These are phyloP conservation scores for Todiramphus chloris DNA, from an alignment of 2,113 vertebrate species.

Conservation along the genomic window DNA sequence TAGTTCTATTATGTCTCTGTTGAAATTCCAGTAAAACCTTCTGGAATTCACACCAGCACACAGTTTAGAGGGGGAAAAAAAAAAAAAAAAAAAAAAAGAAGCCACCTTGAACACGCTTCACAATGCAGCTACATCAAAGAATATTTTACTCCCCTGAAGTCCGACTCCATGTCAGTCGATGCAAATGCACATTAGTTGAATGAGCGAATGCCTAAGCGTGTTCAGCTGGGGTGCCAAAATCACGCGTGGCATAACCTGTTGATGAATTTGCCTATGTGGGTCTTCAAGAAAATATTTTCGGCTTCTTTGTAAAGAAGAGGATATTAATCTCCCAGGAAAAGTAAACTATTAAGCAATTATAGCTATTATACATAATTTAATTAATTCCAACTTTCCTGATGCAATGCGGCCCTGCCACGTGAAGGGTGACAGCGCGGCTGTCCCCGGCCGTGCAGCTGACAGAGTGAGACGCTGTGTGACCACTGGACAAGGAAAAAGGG, in stretches of 20 bases:
- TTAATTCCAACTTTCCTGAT: not conserved
- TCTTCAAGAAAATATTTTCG: not conserved
- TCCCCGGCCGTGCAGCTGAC: rapidly evolving
- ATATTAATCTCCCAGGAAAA: not conserved
- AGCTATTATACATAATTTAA: not conserved
- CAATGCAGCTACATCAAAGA: not conserved
- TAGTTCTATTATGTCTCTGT: rapidly evolving
- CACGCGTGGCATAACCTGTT: not conserved
- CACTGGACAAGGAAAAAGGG: not conserved
- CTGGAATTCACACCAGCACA: not conserved
- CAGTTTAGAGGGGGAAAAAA: too few species aligned
- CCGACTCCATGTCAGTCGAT: conserved; percentile 4
- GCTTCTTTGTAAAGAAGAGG: not conserved
- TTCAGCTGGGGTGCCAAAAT: not conserved
- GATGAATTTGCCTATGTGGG: not conserved
- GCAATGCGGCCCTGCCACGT: not conserved
- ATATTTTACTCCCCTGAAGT: not conserved
- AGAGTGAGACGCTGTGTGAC: rapidly evolving
- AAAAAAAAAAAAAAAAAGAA: too few species aligned
- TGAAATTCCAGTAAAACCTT: not conserved
- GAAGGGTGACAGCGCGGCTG: not conserved
- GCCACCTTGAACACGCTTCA: not conserved
- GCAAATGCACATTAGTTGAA: not conserved
- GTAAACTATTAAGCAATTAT: not conserved
- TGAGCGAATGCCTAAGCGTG: not conserved